phyloP scores from a whole-genome alignment of 2,888 invertebrate genomes.

The Sinohyriopsis cumingii region DNA sequence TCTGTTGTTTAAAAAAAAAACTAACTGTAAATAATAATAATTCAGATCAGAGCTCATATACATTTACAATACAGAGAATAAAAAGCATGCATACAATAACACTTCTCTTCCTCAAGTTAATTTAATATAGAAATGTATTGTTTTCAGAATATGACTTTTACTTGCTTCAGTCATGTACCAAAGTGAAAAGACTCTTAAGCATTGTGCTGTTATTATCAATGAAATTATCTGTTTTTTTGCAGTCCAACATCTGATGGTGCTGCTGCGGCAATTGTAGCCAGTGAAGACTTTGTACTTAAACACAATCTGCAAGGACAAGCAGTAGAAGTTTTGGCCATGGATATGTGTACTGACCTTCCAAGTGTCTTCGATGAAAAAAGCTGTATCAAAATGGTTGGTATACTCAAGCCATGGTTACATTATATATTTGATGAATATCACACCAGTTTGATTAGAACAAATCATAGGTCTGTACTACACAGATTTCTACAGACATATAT shows the following conservation, averaged over 20 bases:
- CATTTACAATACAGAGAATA: no score
- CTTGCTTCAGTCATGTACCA: background rate
- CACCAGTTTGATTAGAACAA: slow-evolving; percentile 4
- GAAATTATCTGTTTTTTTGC: slow-evolving; percentile 14
- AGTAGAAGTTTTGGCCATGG: slow-evolving; percentile 96
- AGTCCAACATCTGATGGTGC: slow-evolving; percentile 97
- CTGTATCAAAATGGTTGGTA: slow-evolving; percentile 80
- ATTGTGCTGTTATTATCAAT: no score
- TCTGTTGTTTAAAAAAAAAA: no score
- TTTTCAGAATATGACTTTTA: no score
- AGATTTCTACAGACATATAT: no score
- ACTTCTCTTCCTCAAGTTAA: no score
- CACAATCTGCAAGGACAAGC: slow-evolving; percentile 87
- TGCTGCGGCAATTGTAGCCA: slow-evolving; percentile 92
- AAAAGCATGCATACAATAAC: no score
- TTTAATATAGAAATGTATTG: no score
- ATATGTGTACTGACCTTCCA: slow-evolving; percentile 94
- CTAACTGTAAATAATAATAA: no score
- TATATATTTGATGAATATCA: background rate
- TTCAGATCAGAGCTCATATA: no score
- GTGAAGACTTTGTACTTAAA: slow-evolving; percentile 88
- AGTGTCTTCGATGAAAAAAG: slow-evolving; percentile 88
- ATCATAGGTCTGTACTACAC: background rate
- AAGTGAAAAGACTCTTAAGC: background rate
- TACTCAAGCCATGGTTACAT: background rate